Base-by-base conservation (phyloP, 2,888 invertebrate genomes). In the Rhagonycha fulva region DNA sequence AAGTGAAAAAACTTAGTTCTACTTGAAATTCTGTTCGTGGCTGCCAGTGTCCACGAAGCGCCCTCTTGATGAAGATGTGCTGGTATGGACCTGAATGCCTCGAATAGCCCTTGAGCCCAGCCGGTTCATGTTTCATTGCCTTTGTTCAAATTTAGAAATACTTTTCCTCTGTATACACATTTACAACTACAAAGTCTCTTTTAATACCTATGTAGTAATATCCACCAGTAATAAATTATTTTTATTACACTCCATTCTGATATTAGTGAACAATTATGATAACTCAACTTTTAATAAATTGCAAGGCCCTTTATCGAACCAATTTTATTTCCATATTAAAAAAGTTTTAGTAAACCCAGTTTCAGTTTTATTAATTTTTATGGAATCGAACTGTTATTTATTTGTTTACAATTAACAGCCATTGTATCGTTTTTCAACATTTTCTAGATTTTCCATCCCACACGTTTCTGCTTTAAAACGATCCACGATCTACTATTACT, bases 51-150 rank as follows among this genome's bases (percentile, higher is more conserved):
- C 76, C 76, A 71, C 74, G 71, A 76, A 76, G 74, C 76, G 68
- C 73, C 76, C 76, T 76, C 74, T 76, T 76, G 76, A 76, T 76
- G 76, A 76, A 76, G 76, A 76, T 76, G 76, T 76, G 76, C 76
- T 76, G 74, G 76, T 71, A 71, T 71, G 76, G 74, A 62, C 60
- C 63, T 70, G 67, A 71, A 68, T 70, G 70, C 68, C 30, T 74
- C 62, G 62, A 71, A 74, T 63, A 76, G 71, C 76, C 62, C 76
- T 76, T 74, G 68, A 76, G 74, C 74, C 74, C 71, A 76, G 74
- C 74, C 71, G 71, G 74, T 74, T 66, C 74, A 74, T 76, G 76
- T 76, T 74, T 73, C 71, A 76, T 76, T 74, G 74, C 76, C 62
- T 68, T 76, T 76, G 71, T 74, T 74, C 76, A 76, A 71, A 74